phyloP scores from a whole-genome alignment of 64 coral and sea anemone species.

The Anthopleura sola region DNA sequence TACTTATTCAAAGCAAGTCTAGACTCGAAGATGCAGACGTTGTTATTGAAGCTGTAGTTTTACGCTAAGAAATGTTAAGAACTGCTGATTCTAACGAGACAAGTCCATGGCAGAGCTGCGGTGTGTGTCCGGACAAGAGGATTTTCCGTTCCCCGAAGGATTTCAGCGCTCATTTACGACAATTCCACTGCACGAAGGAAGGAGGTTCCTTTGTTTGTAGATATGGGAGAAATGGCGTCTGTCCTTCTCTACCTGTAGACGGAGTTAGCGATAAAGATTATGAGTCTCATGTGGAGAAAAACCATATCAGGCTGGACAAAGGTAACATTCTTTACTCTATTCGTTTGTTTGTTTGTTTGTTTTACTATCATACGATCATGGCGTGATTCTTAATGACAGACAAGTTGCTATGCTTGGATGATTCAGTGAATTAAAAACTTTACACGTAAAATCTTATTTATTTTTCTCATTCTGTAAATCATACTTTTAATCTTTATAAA shows the following conservation, averaged over 20 bases:
- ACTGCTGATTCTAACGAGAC: slow-evolving; percentile 77
- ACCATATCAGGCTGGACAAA: slow-evolving; percentile 72
- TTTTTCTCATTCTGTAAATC: not conserved
- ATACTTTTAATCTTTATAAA: not conserved
- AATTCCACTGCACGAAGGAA: slow-evolving; percentile 87
- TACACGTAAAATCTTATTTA: not conserved
- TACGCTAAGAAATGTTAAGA: slow-evolving; percentile 67
- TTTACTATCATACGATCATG: slow-evolving; percentile 1
- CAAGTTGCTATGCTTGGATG: not conserved
- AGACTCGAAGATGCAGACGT: not conserved
- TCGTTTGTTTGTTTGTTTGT: slow-evolving; percentile 2
- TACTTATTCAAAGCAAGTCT: not conserved
- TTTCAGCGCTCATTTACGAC: slow-evolving; percentile 82
- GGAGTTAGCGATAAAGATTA: slow-evolving; percentile 97
- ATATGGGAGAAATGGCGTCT: slow-evolving; percentile 95
- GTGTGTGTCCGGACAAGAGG: slow-evolving; percentile 80
- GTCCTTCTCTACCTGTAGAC: slow-evolving; percentile 93
- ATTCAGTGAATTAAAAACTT: not conserved
- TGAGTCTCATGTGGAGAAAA: slow-evolving; percentile 89
- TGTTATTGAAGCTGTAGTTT: not conserved
- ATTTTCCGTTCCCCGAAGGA: slow-evolving; percentile 81
- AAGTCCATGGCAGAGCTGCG: slow-evolving; percentile 89
- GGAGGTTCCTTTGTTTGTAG: slow-evolving; percentile 96
- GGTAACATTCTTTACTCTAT: slow-evolving; percentile 10
- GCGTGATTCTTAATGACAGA: not conserved